Evolutionary conservation across 2,113 vertebrate genomes (phyloP), one percentile per base, ranked within the genome.

Genomic region (Hucho hucho): DNA sequence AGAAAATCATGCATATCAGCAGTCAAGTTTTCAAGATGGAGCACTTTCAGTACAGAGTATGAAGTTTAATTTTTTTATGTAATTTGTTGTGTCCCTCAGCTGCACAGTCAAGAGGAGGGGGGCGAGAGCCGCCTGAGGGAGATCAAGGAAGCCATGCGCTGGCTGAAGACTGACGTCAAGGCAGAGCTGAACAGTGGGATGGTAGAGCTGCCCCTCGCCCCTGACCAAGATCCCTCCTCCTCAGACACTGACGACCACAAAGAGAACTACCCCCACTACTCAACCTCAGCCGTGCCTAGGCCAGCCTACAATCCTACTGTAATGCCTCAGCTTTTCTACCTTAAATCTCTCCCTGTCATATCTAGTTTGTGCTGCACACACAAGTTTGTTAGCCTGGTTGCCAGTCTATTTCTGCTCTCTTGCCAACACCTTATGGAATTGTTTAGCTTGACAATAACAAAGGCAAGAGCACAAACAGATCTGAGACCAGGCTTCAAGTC

Each of bases 161-260:
- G 80, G 0, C 90, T 95, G 25, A 93, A 92, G 72, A 86, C 81
- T 43, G 92, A 95, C 64, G 87, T 92, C 18, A 93, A 92, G 89
- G 90, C 87, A 46, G 92, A 93, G 84, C 89, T 95, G 1, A 86
- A 86, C 79, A 85, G 1, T 0, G 88, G 86, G 25, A 88, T 93
- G 14, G 70, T 81, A 75, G 82, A 89, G 87, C 70, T 80, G 89
- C 61, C 80, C 69, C 72, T 83, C 85, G 37, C 86, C 83, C 69
- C 79, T 85, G 67, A 76, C 49, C 49, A 14, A 18, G 16, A 53
- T 5, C 16, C 16, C 13, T 29, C 79, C 84, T 64, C 78, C 85
- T 78, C 83, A 20, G 87, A 89, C 14, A 75, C 66, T 14, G 81
- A 83, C 18, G 76, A 73, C 70, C 76, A 78, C 1, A 92, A 94